Base-by-base conservation (phyloP, 2,888 invertebrate genomes). In the Pseudococcus jackbeardsleyi region DNA sequence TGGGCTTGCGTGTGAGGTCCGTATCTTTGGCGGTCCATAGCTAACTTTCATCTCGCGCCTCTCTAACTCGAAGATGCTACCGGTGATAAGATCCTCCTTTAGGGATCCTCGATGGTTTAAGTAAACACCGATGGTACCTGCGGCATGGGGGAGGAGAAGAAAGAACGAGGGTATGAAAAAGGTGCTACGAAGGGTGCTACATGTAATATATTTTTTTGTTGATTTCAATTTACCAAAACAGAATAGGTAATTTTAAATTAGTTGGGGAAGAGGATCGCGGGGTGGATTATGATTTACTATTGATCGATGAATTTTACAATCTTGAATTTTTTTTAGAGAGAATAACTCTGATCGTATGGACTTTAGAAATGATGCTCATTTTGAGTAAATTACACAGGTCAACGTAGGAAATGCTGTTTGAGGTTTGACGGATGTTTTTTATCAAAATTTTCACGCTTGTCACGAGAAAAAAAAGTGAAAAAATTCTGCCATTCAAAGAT, bases 31-130 rank as follows among this genome's bases (percentile, higher is more conserved):
- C 72, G 72, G 72, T 72, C 39, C 33, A 0, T 33, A 26, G 17
- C 33, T 8, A 72, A 33, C 72, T 72, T 72, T 33, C 5, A 72
- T 39, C 72, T 72, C 72, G 72, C 72, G 72, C 72, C 19, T 22
- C 72, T 72, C 33, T 12, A 33, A 26, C 33, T 72, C 33, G 26
- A 72, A 72, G 72, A 72, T 72, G 72, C 72, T 72, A 72, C 72
- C 33, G 72, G 26, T 72, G 72, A 72, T 72, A 72, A 72, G 33
- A 15, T 72, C 4, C 17, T 39, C 12, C 33, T 15, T 1, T 12
- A 6, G 72, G 22, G 64, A 22, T 64, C 11, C 64, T 59, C 59
- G 59, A n/a, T n/a, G 59, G 26, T 68, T 68, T 22, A 68, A 68
- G 26, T 68, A 68, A 68, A 68, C 68, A 68, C 26, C 68, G 11